Conservation (phyloP, 2,113 vertebrate species). For the Ariopsis seemanni region DNA sequence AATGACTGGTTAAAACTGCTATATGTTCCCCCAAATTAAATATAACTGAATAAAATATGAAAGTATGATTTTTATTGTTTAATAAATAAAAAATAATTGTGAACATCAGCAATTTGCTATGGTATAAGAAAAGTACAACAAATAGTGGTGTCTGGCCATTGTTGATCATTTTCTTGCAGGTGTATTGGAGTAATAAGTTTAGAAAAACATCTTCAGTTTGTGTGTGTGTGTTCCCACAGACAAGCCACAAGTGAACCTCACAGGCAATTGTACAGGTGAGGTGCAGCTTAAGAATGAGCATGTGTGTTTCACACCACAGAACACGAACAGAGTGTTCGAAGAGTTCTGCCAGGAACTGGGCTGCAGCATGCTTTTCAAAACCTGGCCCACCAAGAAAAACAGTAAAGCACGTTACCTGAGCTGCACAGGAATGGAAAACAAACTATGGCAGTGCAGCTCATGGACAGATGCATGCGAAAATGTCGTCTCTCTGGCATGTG, state of each 20-base stretch:
- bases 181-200: not conserved
- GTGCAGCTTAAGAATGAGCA: not conserved
- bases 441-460: conserved; percentile 58
- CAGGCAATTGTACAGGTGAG: not conserved
- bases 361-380: conserved; percentile 33
- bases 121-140: not conserved
- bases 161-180: not conserved
- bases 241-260: not conserved
- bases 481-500: conserved; percentile 49
- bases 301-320: not conserved
- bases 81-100: not conserved
- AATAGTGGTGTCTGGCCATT: not conserved
- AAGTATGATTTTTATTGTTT: not conserved
- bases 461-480: rapidly evolving
- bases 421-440: conserved; percentile 45
- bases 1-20: not conserved
- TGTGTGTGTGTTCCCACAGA: conserved; percentile 39
- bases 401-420: conserved; percentile 24
- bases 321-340: rapidly evolving
- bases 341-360: conserved; percentile 45
- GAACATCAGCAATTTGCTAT: not conserved
- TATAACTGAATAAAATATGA: not conserved
- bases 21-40: not conserved
- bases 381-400: too few relatives aligned
- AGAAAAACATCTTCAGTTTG: not conserved